These are phyloP conservation scores for Morpho achilles DNA, from an alignment of 2,888 invertebrate species.

Conservation along the genomic window DNA sequence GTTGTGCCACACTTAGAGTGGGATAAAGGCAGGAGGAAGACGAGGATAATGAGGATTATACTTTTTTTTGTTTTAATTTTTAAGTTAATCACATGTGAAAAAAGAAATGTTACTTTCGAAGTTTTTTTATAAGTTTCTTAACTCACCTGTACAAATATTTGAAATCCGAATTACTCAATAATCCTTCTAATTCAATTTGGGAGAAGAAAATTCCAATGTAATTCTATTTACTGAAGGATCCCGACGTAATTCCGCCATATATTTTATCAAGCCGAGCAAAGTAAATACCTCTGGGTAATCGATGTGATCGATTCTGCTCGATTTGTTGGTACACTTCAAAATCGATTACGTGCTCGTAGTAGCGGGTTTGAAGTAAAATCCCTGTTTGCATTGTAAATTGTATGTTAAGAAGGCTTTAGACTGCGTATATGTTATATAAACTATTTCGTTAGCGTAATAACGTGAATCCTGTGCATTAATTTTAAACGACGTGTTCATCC, in stretches of 20 bases:
- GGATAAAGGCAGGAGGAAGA: no score
- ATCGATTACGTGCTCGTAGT: conserved; percentile 48
- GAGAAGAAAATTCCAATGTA: conserved; percentile 8
- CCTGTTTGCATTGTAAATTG: conserved; percentile 10
- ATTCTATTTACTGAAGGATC: conserved; percentile 15
- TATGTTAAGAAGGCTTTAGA: not conserved
- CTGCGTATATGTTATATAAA: not conserved
- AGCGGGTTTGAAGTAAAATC: conserved; percentile 17
- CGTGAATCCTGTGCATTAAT: not conserved
- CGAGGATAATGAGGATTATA: no score
- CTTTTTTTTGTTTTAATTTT: no score
- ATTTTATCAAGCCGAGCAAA: conserved; percentile 21
- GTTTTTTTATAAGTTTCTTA: no score
- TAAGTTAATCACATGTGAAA: no score
- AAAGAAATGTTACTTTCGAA: no score
- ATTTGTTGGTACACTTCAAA: conserved; percentile 51
- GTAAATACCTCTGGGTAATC: conserved; percentile 24
- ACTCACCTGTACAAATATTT: not conserved
- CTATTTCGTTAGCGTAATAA: not conserved
- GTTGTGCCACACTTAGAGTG: no score
- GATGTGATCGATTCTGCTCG: conserved; percentile 35
- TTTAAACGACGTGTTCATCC: no score
- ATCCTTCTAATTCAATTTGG: conserved; percentile 10
- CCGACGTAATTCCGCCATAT: conserved; percentile 19
- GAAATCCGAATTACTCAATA: conserved; percentile 10